Percentiles rank a stretch among this genome's conserved stretches.
phyloP scores from a whole-genome alignment of 2,888 invertebrate species.

The Nasonia oneida region DNA sequence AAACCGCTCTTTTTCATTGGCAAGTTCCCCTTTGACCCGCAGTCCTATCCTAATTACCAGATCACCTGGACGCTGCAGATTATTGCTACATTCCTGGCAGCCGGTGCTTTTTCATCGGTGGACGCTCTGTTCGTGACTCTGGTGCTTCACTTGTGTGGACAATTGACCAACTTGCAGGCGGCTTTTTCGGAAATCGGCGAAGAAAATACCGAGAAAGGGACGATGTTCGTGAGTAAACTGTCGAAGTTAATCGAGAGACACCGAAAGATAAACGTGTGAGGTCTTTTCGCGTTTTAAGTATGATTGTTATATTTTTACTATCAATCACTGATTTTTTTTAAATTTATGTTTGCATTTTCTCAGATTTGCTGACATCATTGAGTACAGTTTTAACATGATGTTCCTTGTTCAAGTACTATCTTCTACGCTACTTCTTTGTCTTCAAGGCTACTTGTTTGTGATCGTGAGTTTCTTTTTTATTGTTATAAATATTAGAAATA shows the following conservation, averaged over 20 bases:
- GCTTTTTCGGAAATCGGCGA: conserved; percentile 25
- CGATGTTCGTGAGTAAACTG: not conserved
- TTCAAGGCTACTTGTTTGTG: conserved; percentile 51
- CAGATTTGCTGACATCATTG: conserved; percentile 54
- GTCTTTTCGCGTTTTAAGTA: too few species aligned
- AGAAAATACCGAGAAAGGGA: not conserved
- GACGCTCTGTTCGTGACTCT: conserved; percentile 35
- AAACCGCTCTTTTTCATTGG: not conserved
- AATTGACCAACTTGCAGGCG: conserved; percentile 27
- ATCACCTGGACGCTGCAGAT: conserved; percentile 32
- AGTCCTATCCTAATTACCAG: conserved; percentile 22
- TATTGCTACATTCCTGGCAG: not conserved
- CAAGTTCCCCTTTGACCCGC: conserved; percentile 26
- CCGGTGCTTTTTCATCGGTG: not conserved
- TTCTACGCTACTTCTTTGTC: conserved; percentile 32
- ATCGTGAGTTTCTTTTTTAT: not conserved
- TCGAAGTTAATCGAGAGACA: not conserved
- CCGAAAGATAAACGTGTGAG: conserved; percentile 29
- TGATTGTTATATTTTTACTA: too few species aligned
- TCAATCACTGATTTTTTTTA: not conserved
- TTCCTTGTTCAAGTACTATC: conserved; percentile 51
- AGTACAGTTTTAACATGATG: conserved; percentile 56
- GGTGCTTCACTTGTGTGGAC: conserved; percentile 41
- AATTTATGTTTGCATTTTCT: not conserved
- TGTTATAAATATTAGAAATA: not conserved